phyloP scores from a whole-genome alignment of 2,797 vertebrate genomes.

The Hippocampus kuda region DNA sequence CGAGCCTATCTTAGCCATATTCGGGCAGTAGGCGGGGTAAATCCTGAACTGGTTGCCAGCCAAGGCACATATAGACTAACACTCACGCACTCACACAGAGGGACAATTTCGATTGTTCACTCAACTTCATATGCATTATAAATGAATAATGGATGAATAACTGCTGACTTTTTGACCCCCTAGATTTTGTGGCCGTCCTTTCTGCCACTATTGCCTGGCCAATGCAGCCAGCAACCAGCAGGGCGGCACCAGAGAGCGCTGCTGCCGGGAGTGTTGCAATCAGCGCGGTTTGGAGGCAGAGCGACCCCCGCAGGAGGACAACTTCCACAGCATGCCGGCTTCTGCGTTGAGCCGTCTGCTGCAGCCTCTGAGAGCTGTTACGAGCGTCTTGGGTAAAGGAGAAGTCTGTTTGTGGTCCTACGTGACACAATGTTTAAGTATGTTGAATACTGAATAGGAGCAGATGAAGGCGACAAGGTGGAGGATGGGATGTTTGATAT shows the following conservation, averaged over 20 bases:
- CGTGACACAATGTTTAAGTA: neutral
- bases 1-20: no score
- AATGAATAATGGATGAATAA: neutral
- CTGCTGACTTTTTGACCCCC: conserved; percentile 7
- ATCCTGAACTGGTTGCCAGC: no score
- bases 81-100: no score
- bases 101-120: no score
- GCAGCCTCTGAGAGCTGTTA: conserved; percentile 58
- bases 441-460: conserved; percentile 32
- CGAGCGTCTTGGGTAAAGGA: conserved; percentile 61
- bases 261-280: conserved; percentile 80
- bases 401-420: neutral
- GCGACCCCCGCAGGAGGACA: conserved; percentile 66
- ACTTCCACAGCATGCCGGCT: conserved; percentile 50
- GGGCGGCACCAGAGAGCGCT: conserved; percentile 77
- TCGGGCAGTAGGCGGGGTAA: no score
- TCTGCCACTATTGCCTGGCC: conserved; percentile 94
- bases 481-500: conserved; percentile 87
- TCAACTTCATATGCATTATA: neutral
- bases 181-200: conserved; percentile 82
- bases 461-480: conserved; percentile 50
- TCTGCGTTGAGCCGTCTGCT: conserved; percentile 50
- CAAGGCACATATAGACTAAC: no score
- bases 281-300: conserved; percentile 67
- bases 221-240: conserved; percentile 71